A percentile compares a stretch with the other conserved stretches of the same genome.
phyloP scores from a whole-genome alignment of 2,797 vertebrate genomes.

The Onychomys arenicola region DNA sequence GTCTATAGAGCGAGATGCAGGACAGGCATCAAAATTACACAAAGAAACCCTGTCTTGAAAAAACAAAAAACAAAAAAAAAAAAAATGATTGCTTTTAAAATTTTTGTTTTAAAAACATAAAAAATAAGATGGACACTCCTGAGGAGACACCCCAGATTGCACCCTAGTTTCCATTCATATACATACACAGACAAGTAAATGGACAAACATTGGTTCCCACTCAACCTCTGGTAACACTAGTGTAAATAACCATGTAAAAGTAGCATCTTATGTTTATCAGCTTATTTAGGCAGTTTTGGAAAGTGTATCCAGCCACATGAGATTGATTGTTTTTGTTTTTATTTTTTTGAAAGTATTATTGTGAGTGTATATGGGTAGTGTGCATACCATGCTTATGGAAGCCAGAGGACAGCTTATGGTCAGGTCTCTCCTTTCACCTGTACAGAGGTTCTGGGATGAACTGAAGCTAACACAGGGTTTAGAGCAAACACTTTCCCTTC shows the following conservation, averaged over 20 bases:
- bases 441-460: neutral
- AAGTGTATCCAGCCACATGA: neutral
- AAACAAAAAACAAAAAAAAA: too few species aligned
- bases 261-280: neutral
- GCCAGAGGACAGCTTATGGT: neutral
- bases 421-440: neutral
- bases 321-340: neutral
- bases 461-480: neutral
- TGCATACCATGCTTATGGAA: neutral
- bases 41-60: too few species aligned
- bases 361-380: neutral
- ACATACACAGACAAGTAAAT: neutral
- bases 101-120: neutral
- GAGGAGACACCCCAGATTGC: neutral
- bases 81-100: neutral
- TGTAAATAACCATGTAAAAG: neutral
- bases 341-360: neutral
- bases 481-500: neutral
- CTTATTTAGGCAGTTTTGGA: slow-evolving; percentile 44
- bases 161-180: neutral
- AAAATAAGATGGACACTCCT: neutral
- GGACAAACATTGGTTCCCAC: slow-evolving; percentile 28
- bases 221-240: neutral
- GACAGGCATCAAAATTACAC: too few species aligned
- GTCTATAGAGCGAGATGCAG: too few species aligned